Percentiles rank a stretch among this genome's conserved stretches.
Evolutionary conservation across 2,888 invertebrate genomes (phyloP).

Genomic region (Ochropleura leucogaster): DNA sequence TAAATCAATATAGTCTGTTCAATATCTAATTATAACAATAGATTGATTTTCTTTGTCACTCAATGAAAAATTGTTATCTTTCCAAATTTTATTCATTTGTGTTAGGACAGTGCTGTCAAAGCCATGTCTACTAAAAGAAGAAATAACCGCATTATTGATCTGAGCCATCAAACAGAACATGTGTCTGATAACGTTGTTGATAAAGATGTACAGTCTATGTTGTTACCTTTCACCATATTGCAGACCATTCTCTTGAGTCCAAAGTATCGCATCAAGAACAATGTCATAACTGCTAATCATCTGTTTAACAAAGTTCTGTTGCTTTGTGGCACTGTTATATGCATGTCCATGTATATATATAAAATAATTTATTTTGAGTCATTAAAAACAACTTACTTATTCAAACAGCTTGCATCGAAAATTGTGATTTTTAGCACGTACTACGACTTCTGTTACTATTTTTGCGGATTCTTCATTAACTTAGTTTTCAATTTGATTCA

Average conservation of each 20-base stretch:
- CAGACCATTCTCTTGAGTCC: slow-evolving; percentile 5
- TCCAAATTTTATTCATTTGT: neutral
- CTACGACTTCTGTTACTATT: neutral
- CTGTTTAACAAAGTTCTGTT: neutral
- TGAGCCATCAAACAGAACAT: neutral
- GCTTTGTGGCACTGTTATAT: neutral
- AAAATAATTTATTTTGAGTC: neutral
- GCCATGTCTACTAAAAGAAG: neutral
- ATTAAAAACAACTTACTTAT: neutral
- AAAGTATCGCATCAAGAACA: slow-evolving; percentile 9
- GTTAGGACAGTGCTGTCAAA: neutral
- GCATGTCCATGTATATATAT: neutral
- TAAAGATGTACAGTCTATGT: slow-evolving; percentile 10
- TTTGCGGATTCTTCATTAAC: slow-evolving; percentile 4
- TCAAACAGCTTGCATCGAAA: neutral
- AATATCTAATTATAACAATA: neutral
- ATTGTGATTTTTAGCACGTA: neutral
- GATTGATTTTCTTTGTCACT: neutral
- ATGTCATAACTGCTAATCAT: slow-evolving; percentile 12
- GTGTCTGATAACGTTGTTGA: neutral
- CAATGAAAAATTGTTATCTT: neutral
- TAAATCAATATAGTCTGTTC: no score
- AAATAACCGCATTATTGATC: neutral
- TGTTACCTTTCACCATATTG: neutral
- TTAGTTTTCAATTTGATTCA: neutral